Evolutionary conservation across 2,113 vertebrate species (phyloP).

Genomic region (Xiphophorus couchianus): DNA sequence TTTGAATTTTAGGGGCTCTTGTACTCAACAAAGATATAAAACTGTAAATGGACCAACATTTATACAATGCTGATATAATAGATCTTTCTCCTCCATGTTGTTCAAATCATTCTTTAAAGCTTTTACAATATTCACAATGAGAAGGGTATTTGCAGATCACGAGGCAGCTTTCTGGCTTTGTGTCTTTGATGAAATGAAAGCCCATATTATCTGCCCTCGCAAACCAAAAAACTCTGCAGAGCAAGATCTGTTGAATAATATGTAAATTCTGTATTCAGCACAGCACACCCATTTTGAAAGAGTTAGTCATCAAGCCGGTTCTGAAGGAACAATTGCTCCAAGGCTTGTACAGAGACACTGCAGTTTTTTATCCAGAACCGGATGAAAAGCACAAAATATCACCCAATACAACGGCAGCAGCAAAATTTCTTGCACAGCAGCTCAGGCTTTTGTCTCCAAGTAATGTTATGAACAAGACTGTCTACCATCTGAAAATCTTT

Average conservation of each 20-base stretch:
- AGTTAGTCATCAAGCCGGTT: slow-evolving; percentile 51
- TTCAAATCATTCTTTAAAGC: slow-evolving; percentile 20
- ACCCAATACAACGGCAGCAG: slow-evolving; percentile 49
- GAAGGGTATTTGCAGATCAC: slow-evolving; percentile 14
- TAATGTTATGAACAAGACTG: neutral
- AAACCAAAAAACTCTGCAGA: slow-evolving; percentile 24
- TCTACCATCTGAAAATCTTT: slow-evolving; percentile 1
- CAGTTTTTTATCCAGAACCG: slow-evolving; percentile 34
- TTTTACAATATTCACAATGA: neutral
- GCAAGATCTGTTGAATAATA: slow-evolving; percentile 46
- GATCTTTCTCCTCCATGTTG: neutral
- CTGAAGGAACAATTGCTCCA: slow-evolving; percentile 29
- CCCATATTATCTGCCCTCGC: slow-evolving; percentile 4
- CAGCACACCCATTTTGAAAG: slow-evolving; percentile 29
- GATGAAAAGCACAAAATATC: slow-evolving; percentile 22
- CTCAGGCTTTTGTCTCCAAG: slow-evolving; percentile 5
- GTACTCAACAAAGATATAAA: neutral
- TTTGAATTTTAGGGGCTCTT: neutral
- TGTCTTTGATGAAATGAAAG: slow-evolving; percentile 33
- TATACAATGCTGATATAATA: neutral
- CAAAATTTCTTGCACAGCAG: neutral
- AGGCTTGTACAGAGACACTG: slow-evolving; percentile 34
- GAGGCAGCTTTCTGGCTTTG: slow-evolving; percentile 20
- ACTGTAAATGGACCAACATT: neutral
- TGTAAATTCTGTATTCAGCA: slow-evolving; percentile 36